Percentiles rank a stretch among this genome's conserved stretches.
These are phyloP conservation scores for Pteronotus mesoamericanus DNA, from an alignment of 2,797 vertebrate genomes.

Conservation along the genomic window DNA sequence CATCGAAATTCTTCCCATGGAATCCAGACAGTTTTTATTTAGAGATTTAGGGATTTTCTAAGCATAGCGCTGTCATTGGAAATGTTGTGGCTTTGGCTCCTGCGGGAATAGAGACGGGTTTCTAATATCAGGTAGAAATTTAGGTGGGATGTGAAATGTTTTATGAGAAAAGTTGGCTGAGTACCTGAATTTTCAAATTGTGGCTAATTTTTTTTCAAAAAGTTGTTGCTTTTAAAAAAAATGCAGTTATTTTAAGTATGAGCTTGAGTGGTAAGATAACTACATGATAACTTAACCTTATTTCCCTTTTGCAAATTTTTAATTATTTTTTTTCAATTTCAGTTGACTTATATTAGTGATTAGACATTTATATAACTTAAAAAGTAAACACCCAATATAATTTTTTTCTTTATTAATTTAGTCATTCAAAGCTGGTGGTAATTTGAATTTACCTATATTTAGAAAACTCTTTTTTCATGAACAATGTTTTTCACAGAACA, in stretches of 20 bases:
- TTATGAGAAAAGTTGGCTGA: not conserved
- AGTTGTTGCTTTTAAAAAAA: not conserved
- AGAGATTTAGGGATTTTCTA: conserved; percentile 33
- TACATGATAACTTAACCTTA: not conserved
- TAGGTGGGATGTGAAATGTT: not conserved
- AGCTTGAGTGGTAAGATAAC: not conserved
- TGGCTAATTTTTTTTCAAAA: not conserved
- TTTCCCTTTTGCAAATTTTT: not conserved
- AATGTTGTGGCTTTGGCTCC: not conserved
- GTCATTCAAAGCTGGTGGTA: not conserved
- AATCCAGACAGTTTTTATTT: not conserved
- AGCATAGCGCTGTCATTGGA: not conserved
- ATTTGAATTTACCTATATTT: conserved; percentile 26
- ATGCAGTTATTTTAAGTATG: not conserved
- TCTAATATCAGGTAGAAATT: not conserved
- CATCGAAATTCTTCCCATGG: not conserved
- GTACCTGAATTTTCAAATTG: not conserved
- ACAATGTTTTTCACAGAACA: not conserved
- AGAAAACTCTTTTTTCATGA: not conserved
- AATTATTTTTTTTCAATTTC: not conserved
- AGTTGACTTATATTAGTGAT: not conserved
- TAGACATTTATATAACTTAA: not conserved
- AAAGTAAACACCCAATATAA: not conserved
- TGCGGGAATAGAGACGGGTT: not conserved
- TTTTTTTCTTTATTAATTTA: not conserved